Conservation (phyloP, 2,113 vertebrate genomes). For the Toxotes jaculatrix region DNA sequence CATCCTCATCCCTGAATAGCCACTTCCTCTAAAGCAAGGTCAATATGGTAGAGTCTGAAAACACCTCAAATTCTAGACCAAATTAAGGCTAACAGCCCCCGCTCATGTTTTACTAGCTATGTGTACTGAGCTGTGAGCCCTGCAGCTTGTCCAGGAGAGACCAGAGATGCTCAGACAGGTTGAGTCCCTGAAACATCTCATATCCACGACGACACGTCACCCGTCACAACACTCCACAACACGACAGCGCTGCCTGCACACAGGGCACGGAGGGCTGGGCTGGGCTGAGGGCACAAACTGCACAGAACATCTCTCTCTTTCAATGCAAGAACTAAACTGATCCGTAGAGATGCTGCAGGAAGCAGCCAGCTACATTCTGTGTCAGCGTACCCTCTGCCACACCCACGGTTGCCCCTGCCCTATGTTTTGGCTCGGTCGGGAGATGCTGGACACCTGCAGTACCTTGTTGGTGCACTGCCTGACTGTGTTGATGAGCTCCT, state of each 20-base stretch:
- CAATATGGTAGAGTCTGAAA: conserved; percentile 3
- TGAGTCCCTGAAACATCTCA: conserved; percentile 60
- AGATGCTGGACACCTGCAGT: conserved; percentile 82
- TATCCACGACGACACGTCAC: conserved; percentile 72
- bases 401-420: conserved; percentile 51
- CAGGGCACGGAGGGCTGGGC: conserved; percentile 63
- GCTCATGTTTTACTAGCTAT: conserved; percentile 12
- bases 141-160: conserved; percentile 78
- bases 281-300: conserved; percentile 63
- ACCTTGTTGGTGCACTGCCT: conserved; percentile 98
- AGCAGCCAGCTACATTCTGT: conserved; percentile 34
- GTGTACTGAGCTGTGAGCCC: conserved; percentile 60
- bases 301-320: conserved; percentile 19
- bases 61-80: conserved; percentile 1
- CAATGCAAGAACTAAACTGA: not conserved
- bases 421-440: conserved; percentile 68
- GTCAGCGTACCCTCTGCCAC: conserved; percentile 63
- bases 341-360: not conserved
- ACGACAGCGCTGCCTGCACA: conserved; percentile 78
- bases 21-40: conserved; percentile 25
- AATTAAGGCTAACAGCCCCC: not conserved
- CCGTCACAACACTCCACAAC: conserved; percentile 84
- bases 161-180: conserved; percentile 69
- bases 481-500: conserved; percentile 97
- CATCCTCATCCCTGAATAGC: conserved; percentile 52